Evolutionary conservation across 2,888 invertebrate species (phyloP), one percentile per base, ranked within the genome.

Genomic region (Archips xylosteana): DNA sequence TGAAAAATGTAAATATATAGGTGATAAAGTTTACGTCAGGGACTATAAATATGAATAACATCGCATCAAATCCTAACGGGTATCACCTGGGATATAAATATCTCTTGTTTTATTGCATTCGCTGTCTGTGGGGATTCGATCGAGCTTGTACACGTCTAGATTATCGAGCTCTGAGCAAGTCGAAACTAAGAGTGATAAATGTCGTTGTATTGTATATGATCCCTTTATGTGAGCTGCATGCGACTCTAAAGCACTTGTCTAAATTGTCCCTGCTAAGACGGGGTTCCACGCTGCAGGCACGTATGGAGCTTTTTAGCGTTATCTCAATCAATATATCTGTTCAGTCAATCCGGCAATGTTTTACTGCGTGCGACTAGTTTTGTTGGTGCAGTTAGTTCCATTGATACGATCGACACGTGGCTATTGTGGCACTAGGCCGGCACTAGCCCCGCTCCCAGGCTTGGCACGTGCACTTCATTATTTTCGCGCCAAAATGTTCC

Each of bases 401-500:
- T 86, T 85, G 92, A 93, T 93, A 90, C 86, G 79, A 92, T 92
- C 92, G 92, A 79, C 93, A 90, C 93, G 92, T 88, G 92, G 74
- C 90, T 76, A 78, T 82, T 78, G 77, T 78, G 77, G 75, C 74
- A 66, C 70, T 75, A 64, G 57, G 65, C 64, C n/a, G 54, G 54
- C 47, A 45, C 45, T 61, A 75, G 69, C 78, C 64, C 76, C 76
- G 78, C 79, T 77, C 80, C 80, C 80, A 77, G 75, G 78, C 80
- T 79, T 74, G 87, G 81, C 94, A 92, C 94, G 94, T 94, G 94
- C 85, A 79, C 87, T 93, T 93, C 94, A 94, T 94, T 94, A 94
- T 94, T 92, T 92, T 92, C 89, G 94, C 92, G 93, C 92, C 92
- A 87, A 94, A 94, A 94, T 93, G 91, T 92, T 89, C 92, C 92